Base-by-base conservation (phyloP, 2,888 invertebrate species). In the Clanis bilineata region DNA sequence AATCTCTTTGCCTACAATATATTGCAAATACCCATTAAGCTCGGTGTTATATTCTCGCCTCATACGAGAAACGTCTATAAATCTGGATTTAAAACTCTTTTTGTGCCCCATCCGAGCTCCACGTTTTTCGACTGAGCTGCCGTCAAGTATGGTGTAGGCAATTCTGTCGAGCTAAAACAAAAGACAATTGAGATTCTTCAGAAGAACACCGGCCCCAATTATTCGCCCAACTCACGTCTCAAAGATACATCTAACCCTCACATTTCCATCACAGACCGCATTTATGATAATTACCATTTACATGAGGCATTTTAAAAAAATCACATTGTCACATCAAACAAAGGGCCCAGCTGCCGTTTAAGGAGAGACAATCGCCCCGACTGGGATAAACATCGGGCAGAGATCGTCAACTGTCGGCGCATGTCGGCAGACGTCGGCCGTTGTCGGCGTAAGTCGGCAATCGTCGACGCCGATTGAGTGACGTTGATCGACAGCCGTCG, bases 401-500 rank as follows among this genome's bases (percentile, higher is more conserved):
- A 74, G 76, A 77, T 83, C 86, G 85, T 86, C 84, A 85, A 80
- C 82, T 78, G 83, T 85, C 86, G 79, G 76, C 75, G 74, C 75
- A 75, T 74, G 82, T 77, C 74, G 75, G 73, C 68, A 72, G 67
- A 71, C 66, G 74, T 80, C 79, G 77, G 73, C 76, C 69, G 67
- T 64, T 73, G 70, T 73, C 74, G 75, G 73, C 67, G 73, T 69
- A 71, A 66, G 74, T 80, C 79, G 77, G 74, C 76, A 70, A 67
- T 64, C 73, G 70, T 73, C 74, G 73, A 68, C 71, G 67, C 64
- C 74, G 70, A 79, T 69, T 79, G 82, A 81, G 73, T 82, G 91
- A 90, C 91, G 77, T 83, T 91, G 91, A 91, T 84, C 77, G 90
- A 90, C 90, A 85, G 76, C 78, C 82, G 79, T 77, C 80, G 72